phyloP scores from a whole-genome alignment of 2,797 vertebrate species.

The Dendrocincla fuliginosa region DNA sequence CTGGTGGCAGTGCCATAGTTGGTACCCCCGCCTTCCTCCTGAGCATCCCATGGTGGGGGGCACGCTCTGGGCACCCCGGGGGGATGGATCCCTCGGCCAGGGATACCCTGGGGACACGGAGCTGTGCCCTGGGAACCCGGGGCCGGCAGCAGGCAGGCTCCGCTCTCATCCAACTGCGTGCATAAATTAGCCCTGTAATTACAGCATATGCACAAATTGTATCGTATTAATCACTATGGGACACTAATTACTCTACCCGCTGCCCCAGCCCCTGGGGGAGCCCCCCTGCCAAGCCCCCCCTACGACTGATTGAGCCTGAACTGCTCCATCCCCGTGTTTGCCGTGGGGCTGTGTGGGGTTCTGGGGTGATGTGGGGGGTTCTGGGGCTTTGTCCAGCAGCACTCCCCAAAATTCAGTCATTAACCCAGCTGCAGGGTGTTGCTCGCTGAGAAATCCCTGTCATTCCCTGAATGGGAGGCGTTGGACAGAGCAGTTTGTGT shows the following conservation, averaged over 20 bases:
- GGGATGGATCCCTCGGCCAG: neutral
- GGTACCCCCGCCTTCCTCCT: too few species aligned
- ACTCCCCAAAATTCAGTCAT: neutral
- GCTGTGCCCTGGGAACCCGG: neutral
- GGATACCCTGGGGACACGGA: neutral
- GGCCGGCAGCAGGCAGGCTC: fast-evolving
- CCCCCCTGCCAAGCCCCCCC: neutral
- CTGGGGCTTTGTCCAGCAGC: neutral
- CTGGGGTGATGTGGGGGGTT: neutral
- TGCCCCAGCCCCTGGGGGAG: neutral
- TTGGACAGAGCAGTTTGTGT: neutral
- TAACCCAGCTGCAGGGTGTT: constrained; percentile 34
- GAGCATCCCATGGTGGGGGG: fast-evolving
- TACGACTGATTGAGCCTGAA: neutral
- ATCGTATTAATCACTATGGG: neutral
- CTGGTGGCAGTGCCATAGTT: fast-evolving
- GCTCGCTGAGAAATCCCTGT: neutral
- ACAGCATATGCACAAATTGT: neutral
- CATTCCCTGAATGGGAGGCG: neutral
- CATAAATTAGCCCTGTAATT: neutral
- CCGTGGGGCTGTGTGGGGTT: neutral
- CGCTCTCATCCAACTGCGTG: neutral
- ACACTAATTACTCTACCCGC: neutral
- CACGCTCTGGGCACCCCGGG: neutral
- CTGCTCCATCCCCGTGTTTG: neutral